phyloP scores from a whole-genome alignment of 1,140 invertebrate genomes.

The Macrostomum lignano region DNA sequence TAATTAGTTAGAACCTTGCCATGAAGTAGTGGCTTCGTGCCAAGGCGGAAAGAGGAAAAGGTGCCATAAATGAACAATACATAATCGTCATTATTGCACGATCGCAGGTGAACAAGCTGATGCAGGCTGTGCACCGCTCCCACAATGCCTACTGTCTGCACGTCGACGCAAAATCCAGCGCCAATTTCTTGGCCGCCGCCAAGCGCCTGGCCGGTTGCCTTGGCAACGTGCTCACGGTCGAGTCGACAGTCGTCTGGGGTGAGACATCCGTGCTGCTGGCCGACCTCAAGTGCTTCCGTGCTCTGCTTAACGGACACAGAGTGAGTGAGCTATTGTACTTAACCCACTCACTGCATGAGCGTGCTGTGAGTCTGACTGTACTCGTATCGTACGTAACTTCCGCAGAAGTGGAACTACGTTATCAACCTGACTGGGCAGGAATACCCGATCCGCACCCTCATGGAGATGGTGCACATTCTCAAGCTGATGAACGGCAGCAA shows the following conservation, averaged over 20 bases:
- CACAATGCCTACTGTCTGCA: slow-evolving; percentile 25
- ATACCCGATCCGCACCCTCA: slow-evolving; percentile 15
- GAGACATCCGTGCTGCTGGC: slow-evolving; percentile 1
- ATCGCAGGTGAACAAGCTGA: slow-evolving; percentile 17
- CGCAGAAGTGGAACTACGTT: slow-evolving; percentile 12
- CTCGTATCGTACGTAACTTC: too few relatives aligned
- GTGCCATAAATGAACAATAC: too few relatives aligned
- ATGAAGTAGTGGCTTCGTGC: too few relatives aligned
- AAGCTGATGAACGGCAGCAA: slow-evolving; percentile 14
- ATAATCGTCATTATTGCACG: too few relatives aligned
- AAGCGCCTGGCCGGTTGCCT: slow-evolving; percentile 3
- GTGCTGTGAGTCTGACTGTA: too few relatives aligned
- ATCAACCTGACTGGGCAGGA: slow-evolving; percentile 12
- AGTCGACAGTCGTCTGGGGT: not conserved
- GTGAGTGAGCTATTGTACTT: too few relatives aligned
- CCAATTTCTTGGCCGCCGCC: slow-evolving; percentile 9
- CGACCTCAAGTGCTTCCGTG: slow-evolving; percentile 2
- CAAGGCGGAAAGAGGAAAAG: too few relatives aligned
- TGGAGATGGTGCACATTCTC: slow-evolving; percentile 16
- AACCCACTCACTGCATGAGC: too few relatives aligned
- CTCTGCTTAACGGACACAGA: too few relatives aligned
- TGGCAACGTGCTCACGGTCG: not conserved
- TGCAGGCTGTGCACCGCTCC: slow-evolving; percentile 17
- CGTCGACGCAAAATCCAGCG: slow-evolving; percentile 13
- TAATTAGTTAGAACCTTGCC: too few relatives aligned